These are phyloP conservation scores for Sylvilagus floridanus DNA, from an alignment of 2,797 vertebrate species.

Conservation along the genomic window DNA sequence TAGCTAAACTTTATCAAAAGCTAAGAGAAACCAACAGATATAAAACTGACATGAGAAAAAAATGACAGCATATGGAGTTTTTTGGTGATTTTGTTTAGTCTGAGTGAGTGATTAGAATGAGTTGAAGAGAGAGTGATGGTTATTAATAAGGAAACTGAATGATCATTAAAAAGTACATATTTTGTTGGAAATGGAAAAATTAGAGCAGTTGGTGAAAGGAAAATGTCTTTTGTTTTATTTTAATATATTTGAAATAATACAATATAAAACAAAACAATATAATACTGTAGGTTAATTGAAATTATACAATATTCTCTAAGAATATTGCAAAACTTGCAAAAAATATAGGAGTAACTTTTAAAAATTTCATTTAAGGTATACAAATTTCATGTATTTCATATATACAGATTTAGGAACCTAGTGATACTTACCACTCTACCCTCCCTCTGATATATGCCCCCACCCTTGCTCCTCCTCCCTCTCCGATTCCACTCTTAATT, in stretches of 20 bases:
- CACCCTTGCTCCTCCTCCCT: no score
- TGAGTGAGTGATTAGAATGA: neutral
- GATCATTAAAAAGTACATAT: neutral
- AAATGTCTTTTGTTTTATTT: neutral
- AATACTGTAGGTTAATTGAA: neutral
- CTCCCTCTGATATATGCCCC: no score
- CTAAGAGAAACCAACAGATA: neutral
- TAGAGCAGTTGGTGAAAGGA: neutral
- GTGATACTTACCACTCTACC: no score
- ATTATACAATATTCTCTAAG: neutral
- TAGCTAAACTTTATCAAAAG: neutral
- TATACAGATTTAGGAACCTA: no score
- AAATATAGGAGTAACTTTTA: neutral
- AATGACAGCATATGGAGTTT: neutral
- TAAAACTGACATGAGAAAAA: neutral
- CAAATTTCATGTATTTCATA: no score
- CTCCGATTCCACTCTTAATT: no score
- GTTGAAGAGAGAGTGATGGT: neutral
- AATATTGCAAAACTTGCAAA: neutral
- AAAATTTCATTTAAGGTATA: no score
- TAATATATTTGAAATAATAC: neutral
- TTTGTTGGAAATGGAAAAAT: neutral
- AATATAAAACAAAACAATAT: neutral
- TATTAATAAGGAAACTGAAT: neutral
- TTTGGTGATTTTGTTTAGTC: neutral